Conservation (phyloP, 2,113 vertebrate species). For the Sturnus vulgaris region DNA sequence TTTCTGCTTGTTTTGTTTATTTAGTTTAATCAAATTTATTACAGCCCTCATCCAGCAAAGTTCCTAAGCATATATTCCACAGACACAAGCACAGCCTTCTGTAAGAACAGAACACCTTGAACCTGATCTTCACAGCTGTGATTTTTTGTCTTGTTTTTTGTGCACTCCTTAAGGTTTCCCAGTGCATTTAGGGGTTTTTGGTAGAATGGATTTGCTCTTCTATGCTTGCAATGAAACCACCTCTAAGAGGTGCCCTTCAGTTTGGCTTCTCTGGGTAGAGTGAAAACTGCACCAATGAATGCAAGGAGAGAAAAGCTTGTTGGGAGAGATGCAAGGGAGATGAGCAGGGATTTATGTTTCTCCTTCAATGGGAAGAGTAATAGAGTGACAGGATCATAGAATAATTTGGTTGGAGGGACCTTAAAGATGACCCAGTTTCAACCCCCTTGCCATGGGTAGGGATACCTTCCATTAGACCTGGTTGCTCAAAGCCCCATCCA, state of each 20-base stretch:
- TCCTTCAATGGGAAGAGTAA: neutral
- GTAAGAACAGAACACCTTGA: neutral
- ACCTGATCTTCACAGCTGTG: neutral
- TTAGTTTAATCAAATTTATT: neutral
- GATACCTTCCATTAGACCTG: neutral
- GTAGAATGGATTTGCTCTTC: neutral
- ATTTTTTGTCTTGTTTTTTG: neutral
- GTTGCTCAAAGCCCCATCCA: neutral
- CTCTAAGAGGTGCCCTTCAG: neutral
- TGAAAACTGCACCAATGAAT: neutral
- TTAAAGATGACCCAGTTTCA: neutral
- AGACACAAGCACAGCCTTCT: neutral
- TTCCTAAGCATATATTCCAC: neutral
- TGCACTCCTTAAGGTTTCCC: neutral
- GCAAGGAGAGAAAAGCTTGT: neutral
- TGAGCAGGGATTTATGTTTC: neutral
- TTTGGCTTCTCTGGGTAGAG: neutral
- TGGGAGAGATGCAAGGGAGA: neutral
- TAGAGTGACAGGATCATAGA: neutral
- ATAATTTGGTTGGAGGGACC: neutral
- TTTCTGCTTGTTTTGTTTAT: neutral
- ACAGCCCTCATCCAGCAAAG: neutral
- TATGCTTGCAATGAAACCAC: neutral
- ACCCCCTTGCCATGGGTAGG: too few relatives aligned
- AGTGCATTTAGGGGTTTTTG: neutral